Evolutionary conservation across 1,140 invertebrate species (phyloP).

Genomic region (Papilio helenus): DNA sequence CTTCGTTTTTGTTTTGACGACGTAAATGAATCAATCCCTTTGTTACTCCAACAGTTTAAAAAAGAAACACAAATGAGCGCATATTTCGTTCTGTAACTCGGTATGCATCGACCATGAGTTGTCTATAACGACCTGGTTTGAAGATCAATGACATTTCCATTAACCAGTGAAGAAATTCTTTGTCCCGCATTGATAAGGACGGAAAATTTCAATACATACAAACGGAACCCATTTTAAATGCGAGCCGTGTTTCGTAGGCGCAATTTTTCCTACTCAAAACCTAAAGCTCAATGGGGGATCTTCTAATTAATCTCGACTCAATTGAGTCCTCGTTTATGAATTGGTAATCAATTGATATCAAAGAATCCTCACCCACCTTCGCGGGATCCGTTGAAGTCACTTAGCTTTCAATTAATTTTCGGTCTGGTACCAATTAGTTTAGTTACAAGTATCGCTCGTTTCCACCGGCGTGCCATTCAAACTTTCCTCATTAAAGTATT

Average conservation of each 20-base stretch:
- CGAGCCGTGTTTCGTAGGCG: constrained; percentile 12
- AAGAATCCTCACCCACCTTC: constrained; percentile 60
- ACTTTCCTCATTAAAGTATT: constrained; percentile 58
- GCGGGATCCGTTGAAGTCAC: constrained; percentile 48
- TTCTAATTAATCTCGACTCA: constrained; percentile 75
- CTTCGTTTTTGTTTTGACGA: not conserved
- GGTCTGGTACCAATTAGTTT: constrained; percentile 72
- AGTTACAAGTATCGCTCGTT: constrained; percentile 48
- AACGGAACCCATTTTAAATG: constrained; percentile 34
- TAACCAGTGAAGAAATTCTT: constrained; percentile 20
- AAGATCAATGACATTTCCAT: constrained; percentile 20
- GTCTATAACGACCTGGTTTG: constrained; percentile 34
- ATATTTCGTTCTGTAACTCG: not conserved
- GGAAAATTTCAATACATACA: constrained; percentile 27
- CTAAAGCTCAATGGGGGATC: constrained; percentile 55
- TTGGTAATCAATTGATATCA: constrained; percentile 79
- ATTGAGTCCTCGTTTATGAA: constrained; percentile 69
- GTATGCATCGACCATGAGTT: not conserved
- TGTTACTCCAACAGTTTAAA: not conserved
- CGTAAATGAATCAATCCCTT: not conserved
- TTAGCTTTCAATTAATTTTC: constrained; percentile 61
- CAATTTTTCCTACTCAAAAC: constrained; percentile 31
- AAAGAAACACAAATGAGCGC: not conserved
- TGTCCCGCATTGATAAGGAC: not conserved
- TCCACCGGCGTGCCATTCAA: constrained; percentile 48